Conservation (phyloP, 2,113 vertebrate genomes). For the Tauraco erythrolophus region DNA sequence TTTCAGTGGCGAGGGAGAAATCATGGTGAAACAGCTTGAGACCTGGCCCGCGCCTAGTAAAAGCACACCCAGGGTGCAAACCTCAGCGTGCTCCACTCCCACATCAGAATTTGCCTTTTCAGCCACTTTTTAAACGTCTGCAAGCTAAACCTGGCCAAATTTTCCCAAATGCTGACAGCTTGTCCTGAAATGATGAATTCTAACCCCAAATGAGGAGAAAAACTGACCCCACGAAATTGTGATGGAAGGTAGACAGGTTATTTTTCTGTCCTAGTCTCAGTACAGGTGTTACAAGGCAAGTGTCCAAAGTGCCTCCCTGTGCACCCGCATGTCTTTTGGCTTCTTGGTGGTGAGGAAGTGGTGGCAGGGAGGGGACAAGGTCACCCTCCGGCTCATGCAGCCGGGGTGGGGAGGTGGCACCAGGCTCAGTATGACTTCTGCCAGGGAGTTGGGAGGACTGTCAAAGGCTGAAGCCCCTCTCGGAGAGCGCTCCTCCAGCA, state of each 20-base stretch:
- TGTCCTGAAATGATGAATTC: not conserved
- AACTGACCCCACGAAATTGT: not conserved
- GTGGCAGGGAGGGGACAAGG: rapidly evolving
- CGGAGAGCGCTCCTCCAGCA: not conserved
- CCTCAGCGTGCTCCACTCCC: not conserved
- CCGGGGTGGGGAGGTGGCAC: not conserved
- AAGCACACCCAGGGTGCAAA: not conserved
- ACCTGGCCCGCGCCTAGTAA: not conserved
- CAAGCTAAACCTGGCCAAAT: not conserved
- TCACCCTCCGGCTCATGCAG: not conserved
- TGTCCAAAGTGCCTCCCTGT: not conserved
- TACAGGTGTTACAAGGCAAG: not conserved
- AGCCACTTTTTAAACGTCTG: not conserved
- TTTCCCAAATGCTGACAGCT: not conserved
- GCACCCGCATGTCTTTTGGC: rapidly evolving
- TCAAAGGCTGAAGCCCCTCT: not conserved
- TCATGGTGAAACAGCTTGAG: not conserved
- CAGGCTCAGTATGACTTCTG: not conserved
- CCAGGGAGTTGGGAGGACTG: not conserved
- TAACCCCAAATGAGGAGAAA: not conserved
- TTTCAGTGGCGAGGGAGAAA: not conserved
- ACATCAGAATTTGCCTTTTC: not conserved
- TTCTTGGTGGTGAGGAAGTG: rapidly evolving
- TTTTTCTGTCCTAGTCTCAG: not conserved
- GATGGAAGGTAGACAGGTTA: not conserved